A percentile compares a stretch with the other conserved stretches of the same genome.
These are phyloP conservation scores for Argyrosomus regius DNA, from an alignment of 2,797 vertebrate species.

Conservation along the genomic window DNA sequence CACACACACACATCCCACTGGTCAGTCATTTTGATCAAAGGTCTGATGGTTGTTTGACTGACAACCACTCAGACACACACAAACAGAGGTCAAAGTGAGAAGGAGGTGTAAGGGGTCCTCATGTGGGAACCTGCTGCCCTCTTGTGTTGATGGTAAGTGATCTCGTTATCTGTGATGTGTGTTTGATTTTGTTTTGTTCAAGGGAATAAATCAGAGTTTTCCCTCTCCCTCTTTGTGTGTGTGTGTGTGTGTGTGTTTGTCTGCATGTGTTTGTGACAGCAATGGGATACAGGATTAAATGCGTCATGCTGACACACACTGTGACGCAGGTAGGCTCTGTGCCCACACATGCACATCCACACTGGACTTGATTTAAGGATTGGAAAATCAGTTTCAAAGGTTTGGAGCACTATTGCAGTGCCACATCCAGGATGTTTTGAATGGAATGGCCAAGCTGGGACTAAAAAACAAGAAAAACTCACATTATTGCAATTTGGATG, in stretches of 20 bases:
- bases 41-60: constrained; percentile 15
- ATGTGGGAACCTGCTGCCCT: constrained; percentile 55
- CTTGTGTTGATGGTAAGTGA: constrained; percentile 49
- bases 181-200: constrained; percentile 23
- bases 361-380: constrained; percentile 23
- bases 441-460: not conserved
- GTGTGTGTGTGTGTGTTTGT: not conserved
- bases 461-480: not conserved
- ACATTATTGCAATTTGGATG: not conserved
- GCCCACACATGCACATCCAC: constrained; percentile 18
- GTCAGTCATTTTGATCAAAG: constrained; percentile 34
- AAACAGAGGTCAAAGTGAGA: not conserved
- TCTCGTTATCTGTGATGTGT: not conserved
- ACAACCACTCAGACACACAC: not conserved
- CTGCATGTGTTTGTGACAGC: not conserved
- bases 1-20: not conserved
- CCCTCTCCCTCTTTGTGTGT: not conserved
- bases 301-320: constrained; percentile 55
- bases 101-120: not conserved
- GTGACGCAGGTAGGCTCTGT: constrained; percentile 53
- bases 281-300: constrained; percentile 26
- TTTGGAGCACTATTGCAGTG: not conserved
- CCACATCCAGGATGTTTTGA: not conserved
- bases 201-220: constrained; percentile 31
- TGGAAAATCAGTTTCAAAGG: not conserved